These are phyloP conservation scores for Cryptotermes secundus DNA, from an alignment of 1,140 invertebrate species.

Conservation along the genomic window DNA sequence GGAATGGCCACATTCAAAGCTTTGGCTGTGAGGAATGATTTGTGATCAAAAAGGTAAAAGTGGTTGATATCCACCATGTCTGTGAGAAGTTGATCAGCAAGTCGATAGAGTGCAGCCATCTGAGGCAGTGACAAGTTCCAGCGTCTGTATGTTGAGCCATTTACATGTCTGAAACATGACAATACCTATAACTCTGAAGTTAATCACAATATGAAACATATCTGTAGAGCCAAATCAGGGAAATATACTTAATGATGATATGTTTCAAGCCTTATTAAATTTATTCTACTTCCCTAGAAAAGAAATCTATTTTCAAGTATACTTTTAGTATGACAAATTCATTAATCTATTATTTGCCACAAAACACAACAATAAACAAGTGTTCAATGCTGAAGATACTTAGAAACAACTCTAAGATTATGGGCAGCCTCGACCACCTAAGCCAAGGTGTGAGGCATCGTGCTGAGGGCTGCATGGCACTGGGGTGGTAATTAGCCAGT, in stretches of 20 bases:
- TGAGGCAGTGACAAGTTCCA: conserved; percentile 96
- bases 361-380: too few relatives aligned
- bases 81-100: conserved; percentile 97
- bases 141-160: conserved; percentile 93
- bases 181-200: neutral
- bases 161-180: conserved; percentile 71
- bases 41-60: conserved; percentile 98
- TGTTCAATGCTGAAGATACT: too few relatives aligned
- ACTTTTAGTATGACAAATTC: too few relatives aligned
- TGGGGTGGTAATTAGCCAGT: too few relatives aligned
- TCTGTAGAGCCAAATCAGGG: conserved; percentile 34
- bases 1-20: conserved; percentile 99
- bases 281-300: too few relatives aligned
- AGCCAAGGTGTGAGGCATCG: too few relatives aligned
- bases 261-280: too few relatives aligned
- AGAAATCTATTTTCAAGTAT: too few relatives aligned
- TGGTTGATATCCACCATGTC: conserved; percentile 99
- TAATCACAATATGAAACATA: conserved; percentile 29
- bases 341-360: too few relatives aligned
- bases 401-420: too few relatives aligned
- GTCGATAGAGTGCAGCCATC: conserved; percentile 94
- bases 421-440: too few relatives aligned
- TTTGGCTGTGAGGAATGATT: conserved; percentile 99
- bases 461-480: too few relatives aligned
- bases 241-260: neutral